These are phyloP conservation scores for Lagopus leucura DNA, from an alignment of 2,113 vertebrate species.

Conservation along the genomic window DNA sequence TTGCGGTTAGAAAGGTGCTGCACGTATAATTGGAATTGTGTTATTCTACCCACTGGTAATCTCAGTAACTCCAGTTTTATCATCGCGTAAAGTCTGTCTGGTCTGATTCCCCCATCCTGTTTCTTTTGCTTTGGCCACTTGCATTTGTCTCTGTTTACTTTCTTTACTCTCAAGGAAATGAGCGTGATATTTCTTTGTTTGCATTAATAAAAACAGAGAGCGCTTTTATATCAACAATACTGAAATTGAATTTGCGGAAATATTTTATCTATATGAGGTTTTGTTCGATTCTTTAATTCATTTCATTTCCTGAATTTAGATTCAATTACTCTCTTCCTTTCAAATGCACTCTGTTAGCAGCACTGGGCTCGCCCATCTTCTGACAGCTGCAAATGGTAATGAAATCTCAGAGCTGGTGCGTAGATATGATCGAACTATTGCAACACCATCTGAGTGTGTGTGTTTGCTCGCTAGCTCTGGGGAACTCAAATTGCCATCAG, in stretches of 20 bases:
- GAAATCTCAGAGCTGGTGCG: background rate
- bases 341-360: background rate
- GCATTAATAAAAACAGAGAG: background rate
- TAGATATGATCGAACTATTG: background rate
- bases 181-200: conserved; percentile 29
- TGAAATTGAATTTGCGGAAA: conserved; percentile 31
- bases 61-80: background rate
- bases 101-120: background rate
- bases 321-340: conserved; percentile 27
- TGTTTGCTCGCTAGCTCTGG: background rate
- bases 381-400: conserved; percentile 1
- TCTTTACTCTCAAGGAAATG: background rate
- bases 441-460: background rate
- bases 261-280: conserved; percentile 18
- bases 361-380: background rate
- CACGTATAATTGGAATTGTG: background rate
- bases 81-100: background rate
- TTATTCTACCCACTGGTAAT: background rate
- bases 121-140: background rate
- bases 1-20: background rate
- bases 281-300: conserved; percentile 36
- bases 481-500: background rate
- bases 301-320: conserved; percentile 56
- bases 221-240: background rate
- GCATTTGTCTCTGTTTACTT: background rate